Evolutionary conservation across 2,797 vertebrate genomes (phyloP).

Genomic region (Serranus cabrilla): DNA sequence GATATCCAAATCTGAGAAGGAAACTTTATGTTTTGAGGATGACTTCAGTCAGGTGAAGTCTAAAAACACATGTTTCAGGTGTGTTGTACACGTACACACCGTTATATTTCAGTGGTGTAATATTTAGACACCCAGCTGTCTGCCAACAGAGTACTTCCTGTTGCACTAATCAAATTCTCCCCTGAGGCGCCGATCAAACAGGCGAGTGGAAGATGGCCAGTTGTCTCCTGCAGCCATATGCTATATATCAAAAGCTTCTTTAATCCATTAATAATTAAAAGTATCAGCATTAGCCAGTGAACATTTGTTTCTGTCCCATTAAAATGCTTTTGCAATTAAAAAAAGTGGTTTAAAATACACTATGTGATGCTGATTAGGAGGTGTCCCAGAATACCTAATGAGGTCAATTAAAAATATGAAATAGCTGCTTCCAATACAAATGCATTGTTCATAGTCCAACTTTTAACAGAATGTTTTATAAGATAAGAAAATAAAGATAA

Average conservation of each 20-base stretch:
- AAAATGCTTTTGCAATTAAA: not conserved
- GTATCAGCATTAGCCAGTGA: not conserved
- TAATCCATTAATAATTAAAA: conserved; percentile 5
- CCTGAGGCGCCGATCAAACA: conserved; percentile 36
- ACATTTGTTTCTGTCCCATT: not conserved
- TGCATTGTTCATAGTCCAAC: too few species aligned
- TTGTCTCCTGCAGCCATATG: conserved; percentile 15
- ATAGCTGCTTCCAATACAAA: too few species aligned
- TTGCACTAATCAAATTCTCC: conserved; percentile 71
- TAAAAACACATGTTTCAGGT: not conserved
- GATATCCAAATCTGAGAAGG: conserved; percentile 10
- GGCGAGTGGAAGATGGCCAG: not conserved
- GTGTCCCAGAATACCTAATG: too few species aligned
- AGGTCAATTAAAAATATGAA: too few species aligned
- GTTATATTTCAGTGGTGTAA: conserved; percentile 59
- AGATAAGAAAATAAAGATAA: too few species aligned
- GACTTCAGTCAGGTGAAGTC: not conserved
- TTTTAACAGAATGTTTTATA: too few species aligned
- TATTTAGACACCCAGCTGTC: conserved; percentile 60
- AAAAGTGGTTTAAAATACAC: not conserved
- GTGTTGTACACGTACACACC: not conserved
- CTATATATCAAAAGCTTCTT: conserved; percentile 13
- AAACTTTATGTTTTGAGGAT: conserved; percentile 11
- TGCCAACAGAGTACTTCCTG: conserved; percentile 72
- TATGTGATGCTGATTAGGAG: not conserved